Base-by-base conservation (phyloP, 2,797 vertebrate genomes). In the Coendou prehensilis region DNA sequence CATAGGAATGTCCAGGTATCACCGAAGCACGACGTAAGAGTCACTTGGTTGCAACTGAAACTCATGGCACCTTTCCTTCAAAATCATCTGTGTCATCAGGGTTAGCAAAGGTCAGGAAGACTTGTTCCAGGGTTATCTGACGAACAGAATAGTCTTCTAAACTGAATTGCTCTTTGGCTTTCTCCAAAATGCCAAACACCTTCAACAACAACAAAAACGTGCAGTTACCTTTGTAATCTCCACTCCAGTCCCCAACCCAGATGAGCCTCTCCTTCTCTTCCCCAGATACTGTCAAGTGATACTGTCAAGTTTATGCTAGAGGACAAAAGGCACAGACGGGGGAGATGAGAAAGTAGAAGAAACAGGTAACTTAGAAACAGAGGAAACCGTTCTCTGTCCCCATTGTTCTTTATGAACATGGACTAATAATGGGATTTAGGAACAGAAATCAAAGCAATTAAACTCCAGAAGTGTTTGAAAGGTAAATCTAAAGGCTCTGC, bases 81-180 rank as follows among this genome's bases (percentile, higher is more conserved):
- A 37, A 8, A 67, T 71, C n/a, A 59, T 28, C 50, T 89, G 26
- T 8, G 20, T 94, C 64, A 28, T 87, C 9, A 23, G 33, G 7
- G 50, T 80, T 57, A 80, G 93, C 80, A 93, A 97, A 88, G 18
- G 22, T 91, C 80, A 95, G 71, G 84, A 98, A 96, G n/a, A 97
- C 84, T 69, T 97, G 94, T 26, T 96, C 96, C 91, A 97, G 89
- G 0, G 84, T 97, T 41, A 95, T 88, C 84, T 98, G 96, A 73
- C 95, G 91, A 59, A 95, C 59, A 28, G 91, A 96, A 87, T 96
- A 97, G n/a, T 97, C 96, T 91, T 97, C 96, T 78, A 97, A 87
- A 79, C 52, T 20, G 71, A 93, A 97, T 45, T 85, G 17, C 10
- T 91, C 47, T 95, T 97, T 97, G 8, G 56, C 84, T 50, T 85